Conservation (phyloP, 2,113 vertebrate genomes). For the Otis tarda region DNA sequence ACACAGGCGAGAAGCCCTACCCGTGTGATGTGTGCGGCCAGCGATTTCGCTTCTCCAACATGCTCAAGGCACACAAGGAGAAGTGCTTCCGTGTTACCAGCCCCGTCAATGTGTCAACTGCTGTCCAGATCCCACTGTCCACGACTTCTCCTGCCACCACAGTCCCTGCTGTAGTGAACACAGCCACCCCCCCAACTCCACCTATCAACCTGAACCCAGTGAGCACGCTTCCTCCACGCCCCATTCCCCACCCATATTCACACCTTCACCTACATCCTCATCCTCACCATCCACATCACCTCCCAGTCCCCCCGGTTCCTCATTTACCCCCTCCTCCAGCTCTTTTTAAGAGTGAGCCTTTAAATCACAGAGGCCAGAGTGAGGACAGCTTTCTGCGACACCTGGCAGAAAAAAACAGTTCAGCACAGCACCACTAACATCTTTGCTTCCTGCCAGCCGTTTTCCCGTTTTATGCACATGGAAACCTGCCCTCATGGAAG, state of each 20-base stretch:
- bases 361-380: constrained; percentile 88
- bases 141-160: constrained; percentile 79
- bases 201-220: constrained; percentile 71
- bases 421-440: constrained; percentile 85
- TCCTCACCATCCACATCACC: constrained; percentile 83
- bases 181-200: constrained; percentile 62
- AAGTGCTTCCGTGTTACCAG: constrained; percentile 97
- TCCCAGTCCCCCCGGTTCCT: constrained; percentile 83
- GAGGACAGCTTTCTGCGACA: constrained; percentile 92
- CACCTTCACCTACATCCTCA: constrained; percentile 87
- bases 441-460: neutral
- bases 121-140: constrained; percentile 79
- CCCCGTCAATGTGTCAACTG: constrained; percentile 83
- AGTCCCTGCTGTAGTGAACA: constrained; percentile 63
- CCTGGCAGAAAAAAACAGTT: constrained; percentile 86
- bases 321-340: constrained; percentile 91
- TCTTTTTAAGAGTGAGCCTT: constrained; percentile 95
- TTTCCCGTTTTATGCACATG: neutral
- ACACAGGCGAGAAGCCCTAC: constrained; percentile 98
- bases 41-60: constrained; percentile 98
- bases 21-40: constrained; percentile 95
- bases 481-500: neutral
- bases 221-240: constrained; percentile 66
- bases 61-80: constrained; percentile 98
- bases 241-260: constrained; percentile 83